Evolutionary conservation across 2,888 invertebrate species (phyloP), one percentile per base, ranked within the genome.

Genomic region (Teleiodes luculella): DNA sequence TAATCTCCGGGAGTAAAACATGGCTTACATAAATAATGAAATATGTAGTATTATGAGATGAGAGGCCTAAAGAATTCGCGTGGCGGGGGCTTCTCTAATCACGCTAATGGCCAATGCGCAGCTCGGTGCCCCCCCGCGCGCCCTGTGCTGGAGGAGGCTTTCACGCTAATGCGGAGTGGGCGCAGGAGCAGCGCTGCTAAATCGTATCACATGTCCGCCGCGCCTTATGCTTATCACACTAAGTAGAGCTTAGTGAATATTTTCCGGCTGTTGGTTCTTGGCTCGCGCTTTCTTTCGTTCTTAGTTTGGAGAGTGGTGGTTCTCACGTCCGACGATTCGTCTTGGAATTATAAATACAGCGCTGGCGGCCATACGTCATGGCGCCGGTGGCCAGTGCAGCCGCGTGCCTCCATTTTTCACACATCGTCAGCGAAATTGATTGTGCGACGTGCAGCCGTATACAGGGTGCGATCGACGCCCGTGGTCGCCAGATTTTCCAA

Each of bases 101-200:
- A 90, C 82, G 86, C 87, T 90, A 90, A 90, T 90, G 89, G 89
- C 85, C 86, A 88, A 87, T 89, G 86, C 88, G 86, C 87, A 80
- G 78, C 72, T 66, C 66, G 4, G 48, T 24, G 24, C 24, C 24
- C 6, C 60, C 64, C 35, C 16, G 39, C 60, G 59, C 61, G n/a
- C n/a, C n/a, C n/a, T n/a, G n/a, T 56, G 61, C 69, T 65, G 71
- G 69, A 72, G 76, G 74, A 79, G 80, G 86, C 86, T 86, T 83
- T 87, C 83, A 84, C 69, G 76, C 76, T 86, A 86, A 88, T 88
- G 76, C 75, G 72, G 71, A 76, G 74, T 71, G 79, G 76, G 79
- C 82, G 79, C 82, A 83, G 70, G 78, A 83, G 78, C 77, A 78
- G 77, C 72, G 68, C 67, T 68, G 72, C 74, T 83, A 82, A 83